Conservation (phyloP, 2,797 vertebrate species). For the Numenius phaeopus region DNA sequence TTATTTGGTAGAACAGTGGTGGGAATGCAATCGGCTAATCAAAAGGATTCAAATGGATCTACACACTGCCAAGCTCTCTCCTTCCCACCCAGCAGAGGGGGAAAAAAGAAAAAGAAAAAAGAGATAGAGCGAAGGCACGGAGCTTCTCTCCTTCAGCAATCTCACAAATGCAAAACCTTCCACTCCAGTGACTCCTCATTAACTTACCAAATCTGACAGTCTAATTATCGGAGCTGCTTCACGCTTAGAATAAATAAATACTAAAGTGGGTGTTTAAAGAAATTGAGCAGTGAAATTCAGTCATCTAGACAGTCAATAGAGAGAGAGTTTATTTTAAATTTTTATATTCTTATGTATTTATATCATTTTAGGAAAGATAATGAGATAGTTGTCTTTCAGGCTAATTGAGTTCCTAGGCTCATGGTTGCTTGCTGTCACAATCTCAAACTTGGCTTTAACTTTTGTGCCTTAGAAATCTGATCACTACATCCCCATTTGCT, state of each 20-base stretch:
- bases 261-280: constrained; percentile 83
- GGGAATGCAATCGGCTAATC: constrained; percentile 71
- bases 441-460: constrained; percentile 79
- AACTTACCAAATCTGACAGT: constrained; percentile 84
- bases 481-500: constrained; percentile 72
- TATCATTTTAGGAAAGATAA: constrained; percentile 79
- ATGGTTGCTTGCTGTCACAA: constrained; percentile 73
- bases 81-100: constrained; percentile 72
- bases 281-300: constrained; percentile 79
- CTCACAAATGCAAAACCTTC: constrained; percentile 79
- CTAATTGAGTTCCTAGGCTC: constrained; percentile 80
- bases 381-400: constrained; percentile 80
- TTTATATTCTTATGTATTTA: constrained; percentile 80
- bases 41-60: constrained; percentile 79
- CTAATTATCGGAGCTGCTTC: constrained; percentile 83
- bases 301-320: constrained; percentile 81
- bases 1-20: constrained; percentile 63
- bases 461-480: constrained; percentile 76
- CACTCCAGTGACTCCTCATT: constrained; percentile 83
- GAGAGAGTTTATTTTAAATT: constrained; percentile 83
- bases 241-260: constrained; percentile 86
- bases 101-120: constrained; percentile 57
- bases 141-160: constrained; percentile 71
- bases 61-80: constrained; percentile 59
- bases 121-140: constrained; percentile 52